These are phyloP conservation scores for Sturnira hondurensis DNA, from an alignment of 2,113 vertebrate genomes.

Conservation along the genomic window DNA sequence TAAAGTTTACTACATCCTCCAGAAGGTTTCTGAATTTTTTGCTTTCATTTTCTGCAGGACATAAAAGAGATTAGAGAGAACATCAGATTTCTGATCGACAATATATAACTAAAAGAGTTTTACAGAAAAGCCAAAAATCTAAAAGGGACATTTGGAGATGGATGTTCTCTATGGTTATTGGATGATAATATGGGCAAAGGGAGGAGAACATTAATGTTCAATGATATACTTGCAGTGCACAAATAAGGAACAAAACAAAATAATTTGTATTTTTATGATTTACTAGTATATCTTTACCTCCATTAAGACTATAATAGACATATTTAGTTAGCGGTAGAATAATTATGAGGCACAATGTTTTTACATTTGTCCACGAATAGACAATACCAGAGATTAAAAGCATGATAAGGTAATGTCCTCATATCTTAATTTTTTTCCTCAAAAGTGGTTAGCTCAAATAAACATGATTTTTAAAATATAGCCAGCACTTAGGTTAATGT, in stretches of 20 bases:
- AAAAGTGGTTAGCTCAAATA: neutral
- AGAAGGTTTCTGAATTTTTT: conserved; percentile 54
- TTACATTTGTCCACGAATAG: neutral
- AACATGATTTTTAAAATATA: neutral
- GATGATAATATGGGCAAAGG: neutral
- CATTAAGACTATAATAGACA: neutral
- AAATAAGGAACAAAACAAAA: neutral
- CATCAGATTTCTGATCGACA: conserved; percentile 16
- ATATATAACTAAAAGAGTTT: neutral
- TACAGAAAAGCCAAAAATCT: neutral
- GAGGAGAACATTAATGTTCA: neutral
- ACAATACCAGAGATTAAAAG: conserved; percentile 12
- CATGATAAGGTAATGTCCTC: neutral
- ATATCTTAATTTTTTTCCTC: neutral
- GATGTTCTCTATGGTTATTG: neutral
- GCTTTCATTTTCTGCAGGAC: conserved; percentile 25
- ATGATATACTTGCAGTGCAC: neutral
- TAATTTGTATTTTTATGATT: neutral
- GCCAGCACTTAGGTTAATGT: neutral
- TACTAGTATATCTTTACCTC: neutral
- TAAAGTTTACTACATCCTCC: conserved; percentile 60
- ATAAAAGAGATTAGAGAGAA: neutral
- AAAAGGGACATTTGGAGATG: neutral
- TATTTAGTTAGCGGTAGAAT: neutral
- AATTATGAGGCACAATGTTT: neutral